phyloP scores from a whole-genome alignment of 2,113 vertebrate genomes.

The Oncorhynchus nerka region DNA sequence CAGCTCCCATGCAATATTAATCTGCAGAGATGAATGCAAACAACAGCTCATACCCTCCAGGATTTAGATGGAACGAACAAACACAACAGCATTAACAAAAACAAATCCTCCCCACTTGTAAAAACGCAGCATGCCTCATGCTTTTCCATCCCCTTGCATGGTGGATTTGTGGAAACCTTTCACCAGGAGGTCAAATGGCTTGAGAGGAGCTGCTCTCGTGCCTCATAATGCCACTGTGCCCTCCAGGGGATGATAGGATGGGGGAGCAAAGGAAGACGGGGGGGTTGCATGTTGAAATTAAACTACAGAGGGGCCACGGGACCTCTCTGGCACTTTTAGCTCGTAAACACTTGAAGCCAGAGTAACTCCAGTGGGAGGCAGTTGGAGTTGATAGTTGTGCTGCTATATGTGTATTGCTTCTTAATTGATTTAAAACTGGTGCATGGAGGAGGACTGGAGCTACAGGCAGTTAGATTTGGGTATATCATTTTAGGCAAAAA shows the following conservation, averaged over 20 bases:
- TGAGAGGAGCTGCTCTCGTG: slow-evolving; percentile 43
- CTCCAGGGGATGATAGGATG: neutral
- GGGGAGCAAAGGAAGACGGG: neutral
- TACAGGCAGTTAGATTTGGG: too few relatives aligned
- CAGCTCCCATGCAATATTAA: slow-evolving; percentile 71
- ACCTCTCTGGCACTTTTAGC: neutral
- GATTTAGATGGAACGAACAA: slow-evolving; percentile 51
- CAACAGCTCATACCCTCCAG: slow-evolving; percentile 46
- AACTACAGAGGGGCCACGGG: neutral
- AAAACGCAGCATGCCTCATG: slow-evolving; percentile 48
- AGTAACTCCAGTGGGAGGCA: neutral
- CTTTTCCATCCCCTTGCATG: slow-evolving; percentile 28
- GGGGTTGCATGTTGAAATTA: slow-evolving; percentile 13
- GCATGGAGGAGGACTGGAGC: too few relatives aligned
- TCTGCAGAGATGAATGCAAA: slow-evolving; percentile 52
- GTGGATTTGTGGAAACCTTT: slow-evolving; percentile 58
- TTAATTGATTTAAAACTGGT: too few relatives aligned
- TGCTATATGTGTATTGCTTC: too few relatives aligned
- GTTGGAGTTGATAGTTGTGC: too few relatives aligned
- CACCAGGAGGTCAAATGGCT: slow-evolving; percentile 52
- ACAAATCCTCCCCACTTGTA: slow-evolving; percentile 59
- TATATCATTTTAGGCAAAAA: too few relatives aligned
- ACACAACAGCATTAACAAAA: slow-evolving; percentile 41
- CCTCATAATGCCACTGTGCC: slow-evolving; percentile 47
- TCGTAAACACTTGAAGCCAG: neutral